Evolutionary conservation across 2,113 vertebrate species (phyloP).

Genomic region (Xenotilapia longispinis): DNA sequence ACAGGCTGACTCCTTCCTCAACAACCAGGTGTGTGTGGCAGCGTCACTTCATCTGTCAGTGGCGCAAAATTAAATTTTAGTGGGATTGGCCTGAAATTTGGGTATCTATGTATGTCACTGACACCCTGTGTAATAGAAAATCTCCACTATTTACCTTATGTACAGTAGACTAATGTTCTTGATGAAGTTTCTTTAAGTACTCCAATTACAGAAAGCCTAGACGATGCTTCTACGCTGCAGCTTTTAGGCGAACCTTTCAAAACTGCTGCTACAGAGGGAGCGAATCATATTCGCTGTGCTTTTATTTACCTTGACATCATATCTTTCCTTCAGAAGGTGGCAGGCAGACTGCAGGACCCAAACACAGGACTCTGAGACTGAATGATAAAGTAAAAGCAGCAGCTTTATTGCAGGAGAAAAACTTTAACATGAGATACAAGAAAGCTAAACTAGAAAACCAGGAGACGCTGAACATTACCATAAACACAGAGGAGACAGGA

Average conservation of each 20-base stretch:
- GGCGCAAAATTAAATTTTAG: not conserved
- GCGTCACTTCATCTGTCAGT: not conserved
- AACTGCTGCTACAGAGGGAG: not conserved
- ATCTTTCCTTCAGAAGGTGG: not conserved
- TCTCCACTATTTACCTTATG: rapidly evolving
- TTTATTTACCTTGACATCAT: not conserved
- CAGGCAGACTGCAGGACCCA: not conserved
- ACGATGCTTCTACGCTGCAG: not conserved
- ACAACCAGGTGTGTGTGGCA: constrained; percentile 78
- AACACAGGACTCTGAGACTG: not conserved
- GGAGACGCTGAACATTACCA: not conserved
- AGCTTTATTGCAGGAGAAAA: not conserved
- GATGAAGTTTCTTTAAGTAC: not conserved
- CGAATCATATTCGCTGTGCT: not conserved
- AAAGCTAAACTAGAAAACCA: not conserved
- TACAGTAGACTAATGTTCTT: not conserved
- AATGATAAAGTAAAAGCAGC: rapidly evolving
- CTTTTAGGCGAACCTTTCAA: rapidly evolving
- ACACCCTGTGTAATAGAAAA: not conserved
- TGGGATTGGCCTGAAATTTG: not conserved
- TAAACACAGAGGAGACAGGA: not conserved
- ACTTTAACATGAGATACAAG: rapidly evolving
- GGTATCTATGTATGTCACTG: rapidly evolving
- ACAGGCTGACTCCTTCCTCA: constrained; percentile 79
- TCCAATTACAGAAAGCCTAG: not conserved